A percentile compares a stretch with the other conserved stretches of the same genome.
phyloP scores from a whole-genome alignment of 2,113 vertebrate species.

The Eubucco bourcierii region DNA sequence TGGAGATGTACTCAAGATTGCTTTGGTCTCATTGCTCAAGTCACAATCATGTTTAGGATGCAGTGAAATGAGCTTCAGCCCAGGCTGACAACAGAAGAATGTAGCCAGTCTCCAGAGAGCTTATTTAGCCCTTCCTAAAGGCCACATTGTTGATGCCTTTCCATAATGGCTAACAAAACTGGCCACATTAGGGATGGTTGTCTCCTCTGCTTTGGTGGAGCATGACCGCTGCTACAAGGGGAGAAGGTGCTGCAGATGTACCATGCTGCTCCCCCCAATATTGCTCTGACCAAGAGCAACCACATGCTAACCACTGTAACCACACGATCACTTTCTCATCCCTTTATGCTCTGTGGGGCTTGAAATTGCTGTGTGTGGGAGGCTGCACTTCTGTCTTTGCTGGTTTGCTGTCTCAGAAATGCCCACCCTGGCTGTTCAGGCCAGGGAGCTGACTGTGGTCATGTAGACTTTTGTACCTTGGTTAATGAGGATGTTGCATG shows the following conservation, averaged over 20 bases:
- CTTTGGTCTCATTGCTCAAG: neutral
- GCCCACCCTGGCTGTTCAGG: neutral
- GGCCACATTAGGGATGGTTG: accelerated
- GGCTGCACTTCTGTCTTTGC: neutral
- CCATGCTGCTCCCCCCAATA: neutral
- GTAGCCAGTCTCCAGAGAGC: neutral
- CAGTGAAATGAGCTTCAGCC: neutral
- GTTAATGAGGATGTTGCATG: neutral
- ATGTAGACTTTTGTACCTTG: neutral
- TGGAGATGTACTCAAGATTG: neutral
- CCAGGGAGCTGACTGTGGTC: neutral
- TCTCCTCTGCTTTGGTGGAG: accelerated
- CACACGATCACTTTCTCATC: neutral
- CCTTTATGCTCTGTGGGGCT: neutral
- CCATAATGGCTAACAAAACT: neutral
- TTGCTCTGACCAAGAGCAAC: neutral
- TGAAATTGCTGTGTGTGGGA: neutral
- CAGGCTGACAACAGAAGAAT: accelerated
- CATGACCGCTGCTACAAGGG: neutral
- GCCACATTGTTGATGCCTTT: accelerated
- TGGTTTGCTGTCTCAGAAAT: neutral
- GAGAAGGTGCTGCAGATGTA: neutral
- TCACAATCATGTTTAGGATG: neutral
- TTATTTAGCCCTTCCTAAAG: neutral
- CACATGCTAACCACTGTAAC: neutral